Conservation (phyloP, 2,888 invertebrate genomes). For the Abscondita cerata region DNA sequence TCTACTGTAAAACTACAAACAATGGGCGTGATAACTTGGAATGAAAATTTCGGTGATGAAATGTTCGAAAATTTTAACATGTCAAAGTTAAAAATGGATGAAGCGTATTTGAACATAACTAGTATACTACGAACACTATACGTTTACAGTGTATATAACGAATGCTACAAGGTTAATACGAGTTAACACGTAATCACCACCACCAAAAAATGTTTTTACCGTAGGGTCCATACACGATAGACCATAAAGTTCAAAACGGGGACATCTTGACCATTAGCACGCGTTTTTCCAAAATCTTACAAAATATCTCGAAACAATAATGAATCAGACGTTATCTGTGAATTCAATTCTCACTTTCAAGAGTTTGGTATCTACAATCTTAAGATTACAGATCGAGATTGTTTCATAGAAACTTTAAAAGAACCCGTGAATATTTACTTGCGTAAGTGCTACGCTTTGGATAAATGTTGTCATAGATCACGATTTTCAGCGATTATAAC, state of each 20-base stretch:
- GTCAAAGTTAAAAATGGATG: conserved; percentile 67
- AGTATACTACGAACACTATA: conserved; percentile 56
- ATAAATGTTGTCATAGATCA: too few species aligned
- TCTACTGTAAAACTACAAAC: too few species aligned
- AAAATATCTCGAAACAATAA: conserved; percentile 26
- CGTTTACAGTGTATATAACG: conserved; percentile 72
- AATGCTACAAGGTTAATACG: conserved; percentile 76
- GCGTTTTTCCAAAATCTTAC: conserved; percentile 28
- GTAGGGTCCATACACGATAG: conserved; percentile 41
- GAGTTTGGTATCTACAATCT: conserved; percentile 79
- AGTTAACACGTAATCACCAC: conserved; percentile 32
- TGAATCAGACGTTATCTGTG: conserved; percentile 57
- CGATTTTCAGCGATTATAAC: conserved; percentile 58
- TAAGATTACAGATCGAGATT: conserved; percentile 61
- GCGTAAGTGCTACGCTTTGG: conserved; percentile 71
- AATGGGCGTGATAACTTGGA: conserved; percentile 61
- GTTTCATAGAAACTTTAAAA: conserved; percentile 64
- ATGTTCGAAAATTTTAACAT: conserved; percentile 65
- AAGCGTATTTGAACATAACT: conserved; percentile 68
- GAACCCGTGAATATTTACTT: conserved; percentile 75
- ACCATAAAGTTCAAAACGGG: conserved; percentile 12
- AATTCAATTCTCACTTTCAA: conserved; percentile 65
- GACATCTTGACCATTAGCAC: conserved; percentile 27
- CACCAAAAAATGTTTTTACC: background rate
- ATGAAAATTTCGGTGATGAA: conserved; percentile 64